Percentiles rank a stretch among this genome's conserved stretches.
Evolutionary conservation across 2,888 invertebrate genomes (phyloP).

Genomic region (Leucophenga montana): DNA sequence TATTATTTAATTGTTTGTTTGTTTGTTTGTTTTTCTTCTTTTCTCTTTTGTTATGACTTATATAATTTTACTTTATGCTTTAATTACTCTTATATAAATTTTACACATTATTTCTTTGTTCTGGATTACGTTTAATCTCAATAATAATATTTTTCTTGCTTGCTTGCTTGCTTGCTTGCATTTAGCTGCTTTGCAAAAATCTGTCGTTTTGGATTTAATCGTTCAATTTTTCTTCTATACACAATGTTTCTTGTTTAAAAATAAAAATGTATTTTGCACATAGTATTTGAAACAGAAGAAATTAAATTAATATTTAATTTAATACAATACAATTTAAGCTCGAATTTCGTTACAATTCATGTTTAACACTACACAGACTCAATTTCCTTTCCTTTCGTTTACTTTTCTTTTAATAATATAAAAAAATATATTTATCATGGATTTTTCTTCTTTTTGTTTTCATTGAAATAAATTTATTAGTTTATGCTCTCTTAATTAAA

Average conservation of each 20-base stretch:
- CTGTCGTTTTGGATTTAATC: slow-evolving; percentile 4
- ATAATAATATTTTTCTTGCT: slow-evolving; percentile 14
- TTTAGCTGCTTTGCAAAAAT: slow-evolving; percentile 38
- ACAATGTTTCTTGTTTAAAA: background rate
- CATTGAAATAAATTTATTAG: background rate
- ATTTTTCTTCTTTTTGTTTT: background rate
- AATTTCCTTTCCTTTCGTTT: slow-evolving; percentile 17
- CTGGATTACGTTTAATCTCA: background rate
- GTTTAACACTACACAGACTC: slow-evolving; percentile 4
- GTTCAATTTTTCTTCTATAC: slow-evolving; percentile 11
- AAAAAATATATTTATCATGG: slow-evolving; percentile 2
- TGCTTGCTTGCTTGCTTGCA: slow-evolving; percentile 44
- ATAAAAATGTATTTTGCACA: background rate
- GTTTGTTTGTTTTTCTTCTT: slow-evolving; percentile 33
- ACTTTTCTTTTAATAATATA: slow-evolving; percentile 13
- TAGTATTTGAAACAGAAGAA: background rate
- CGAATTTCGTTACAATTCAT: slow-evolving; percentile 50
- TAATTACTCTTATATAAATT: too few species aligned
- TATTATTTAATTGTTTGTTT: slow-evolving; percentile 16
- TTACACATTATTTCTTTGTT: background rate
- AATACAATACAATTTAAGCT: slow-evolving; percentile 57
- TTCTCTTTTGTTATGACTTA: slow-evolving; percentile 28
- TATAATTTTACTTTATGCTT: slow-evolving; percentile 33
- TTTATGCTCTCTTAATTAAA: background rate
- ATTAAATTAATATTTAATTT: slow-evolving; percentile 12